Conservation (phyloP, 2,113 vertebrate genomes). For the Acrocephalus arundinaceus region DNA sequence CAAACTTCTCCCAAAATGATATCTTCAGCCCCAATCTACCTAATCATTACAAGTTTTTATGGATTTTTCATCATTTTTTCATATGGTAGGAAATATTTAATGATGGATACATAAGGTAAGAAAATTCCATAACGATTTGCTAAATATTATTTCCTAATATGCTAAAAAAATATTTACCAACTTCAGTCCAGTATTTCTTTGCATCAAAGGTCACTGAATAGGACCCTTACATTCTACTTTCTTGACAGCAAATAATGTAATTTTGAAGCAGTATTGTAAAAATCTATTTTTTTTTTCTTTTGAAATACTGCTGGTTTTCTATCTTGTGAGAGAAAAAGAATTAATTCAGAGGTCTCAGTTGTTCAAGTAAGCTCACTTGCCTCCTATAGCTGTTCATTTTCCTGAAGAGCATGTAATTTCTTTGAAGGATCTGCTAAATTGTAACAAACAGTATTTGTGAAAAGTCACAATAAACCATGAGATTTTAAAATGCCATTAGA, state of each 20-base stretch:
- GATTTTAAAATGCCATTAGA: constrained; percentile 15
- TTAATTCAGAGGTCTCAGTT: not conserved
- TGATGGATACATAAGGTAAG: not conserved
- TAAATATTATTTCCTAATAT: not conserved
- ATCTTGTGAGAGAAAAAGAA: not conserved
- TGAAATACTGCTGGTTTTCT: not conserved
- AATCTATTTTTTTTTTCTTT: not conserved
- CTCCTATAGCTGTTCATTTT: constrained; percentile 25
- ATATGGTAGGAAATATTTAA: not conserved
- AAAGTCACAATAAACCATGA: constrained; percentile 29
- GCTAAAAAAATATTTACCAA: not conserved
- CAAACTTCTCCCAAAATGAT: not conserved
- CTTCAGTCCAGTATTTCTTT: not conserved
- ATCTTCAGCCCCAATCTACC: not conserved
- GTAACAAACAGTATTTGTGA: constrained; percentile 20
- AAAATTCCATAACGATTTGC: not conserved
- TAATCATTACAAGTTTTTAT: not conserved
- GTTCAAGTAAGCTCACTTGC: not conserved
- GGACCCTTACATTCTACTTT: not conserved
- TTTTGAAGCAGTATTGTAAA: not conserved
- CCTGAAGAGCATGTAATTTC: not conserved
- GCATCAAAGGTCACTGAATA: not conserved
- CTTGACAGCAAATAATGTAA: not conserved
- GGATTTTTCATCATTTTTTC: not conserved
- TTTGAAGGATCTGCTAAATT: constrained; percentile 19